Evolutionary conservation across 2,113 vertebrate species (phyloP).

Genomic region (Sprattus sprattus): DNA sequence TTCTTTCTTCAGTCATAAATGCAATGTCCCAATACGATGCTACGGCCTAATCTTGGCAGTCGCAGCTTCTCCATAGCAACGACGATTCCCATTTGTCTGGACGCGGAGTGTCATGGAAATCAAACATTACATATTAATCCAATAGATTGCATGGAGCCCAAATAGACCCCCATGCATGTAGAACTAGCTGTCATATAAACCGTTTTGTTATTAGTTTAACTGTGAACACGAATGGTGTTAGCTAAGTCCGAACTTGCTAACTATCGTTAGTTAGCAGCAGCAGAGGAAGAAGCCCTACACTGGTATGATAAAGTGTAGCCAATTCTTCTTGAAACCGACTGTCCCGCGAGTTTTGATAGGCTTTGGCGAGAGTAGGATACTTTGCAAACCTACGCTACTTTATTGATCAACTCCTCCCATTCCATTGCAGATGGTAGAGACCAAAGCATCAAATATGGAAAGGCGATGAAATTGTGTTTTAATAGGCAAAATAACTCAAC

Average conservation of each 20-base stretch:
- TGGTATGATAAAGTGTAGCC: constrained; percentile 9
- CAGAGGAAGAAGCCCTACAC: constrained; percentile 21
- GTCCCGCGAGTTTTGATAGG: constrained; percentile 39
- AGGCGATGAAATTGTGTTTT: neutral
- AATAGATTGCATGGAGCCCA: constrained; percentile 12
- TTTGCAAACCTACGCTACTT: constrained; percentile 11
- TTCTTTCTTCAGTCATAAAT: neutral
- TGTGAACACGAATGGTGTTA: constrained; percentile 8
- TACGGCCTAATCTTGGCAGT: constrained; percentile 50
- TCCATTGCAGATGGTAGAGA: constrained; percentile 9
- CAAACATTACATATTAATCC: neutral
- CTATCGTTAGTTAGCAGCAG: neutral
- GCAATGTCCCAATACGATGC: constrained; percentile 44
- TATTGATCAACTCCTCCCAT: constrained; percentile 25
- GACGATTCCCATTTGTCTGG: constrained; percentile 22
- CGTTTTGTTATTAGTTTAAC: neutral
- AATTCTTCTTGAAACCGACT: constrained; percentile 18
- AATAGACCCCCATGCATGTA: neutral
- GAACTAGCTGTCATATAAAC: constrained; percentile 27
- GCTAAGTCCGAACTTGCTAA: constrained; percentile 2
- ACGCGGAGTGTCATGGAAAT: neutral
- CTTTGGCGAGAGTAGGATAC: constrained; percentile 26
- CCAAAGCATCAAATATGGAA: neutral
- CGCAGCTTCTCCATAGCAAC: constrained; percentile 45
- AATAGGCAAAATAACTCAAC: neutral